These are phyloP conservation scores for Seriola rivoliana DNA, from an alignment of 2,113 vertebrate species.

Conservation along the genomic window DNA sequence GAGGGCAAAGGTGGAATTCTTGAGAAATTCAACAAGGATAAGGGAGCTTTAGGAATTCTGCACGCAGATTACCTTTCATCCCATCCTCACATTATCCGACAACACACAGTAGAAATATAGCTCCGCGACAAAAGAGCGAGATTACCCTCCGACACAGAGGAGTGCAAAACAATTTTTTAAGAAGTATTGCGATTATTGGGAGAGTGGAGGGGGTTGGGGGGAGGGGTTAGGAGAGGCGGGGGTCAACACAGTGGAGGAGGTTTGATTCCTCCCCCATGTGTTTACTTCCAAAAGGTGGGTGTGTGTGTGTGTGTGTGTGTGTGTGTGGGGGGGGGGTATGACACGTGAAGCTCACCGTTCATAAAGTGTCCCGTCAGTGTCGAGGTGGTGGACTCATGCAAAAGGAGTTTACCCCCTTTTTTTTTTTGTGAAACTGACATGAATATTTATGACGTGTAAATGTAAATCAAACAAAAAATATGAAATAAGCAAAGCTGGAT, in stretches of 20 bases:
- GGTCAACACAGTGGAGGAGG: constrained; percentile 21
- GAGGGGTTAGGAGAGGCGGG: constrained; percentile 5
- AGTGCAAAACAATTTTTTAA: constrained; percentile 70
- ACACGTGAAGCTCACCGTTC: background rate
- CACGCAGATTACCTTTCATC: constrained; percentile 83
- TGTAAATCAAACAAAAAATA: constrained; percentile 20
- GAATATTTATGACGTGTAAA: constrained; percentile 31
- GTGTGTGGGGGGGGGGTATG: background rate
- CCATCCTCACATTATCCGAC: constrained; percentile 80
- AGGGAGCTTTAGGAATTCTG: constrained; percentile 81
- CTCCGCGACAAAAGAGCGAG: constrained; percentile 71
- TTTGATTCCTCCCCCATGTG: too few relatives aligned
- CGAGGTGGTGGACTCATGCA: background rate
- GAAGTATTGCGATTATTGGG: constrained; percentile 60
- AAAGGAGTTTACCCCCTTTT: constrained; percentile 11
- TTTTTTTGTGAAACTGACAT: background rate
- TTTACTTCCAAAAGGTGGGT: constrained; percentile 8
- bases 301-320: too few relatives aligned
- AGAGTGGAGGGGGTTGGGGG: constrained; percentile 26
- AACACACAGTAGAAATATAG: constrained; percentile 80
- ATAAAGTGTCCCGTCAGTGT: constrained; percentile 39
- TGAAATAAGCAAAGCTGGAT: background rate
- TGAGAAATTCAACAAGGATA: constrained; percentile 82
- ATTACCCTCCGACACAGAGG: constrained; percentile 71
- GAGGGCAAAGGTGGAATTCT: constrained; percentile 82